Percentiles rank a stretch among this genome's conserved stretches.
These are phyloP conservation scores for Sarcophaga caerulescens DNA, from an alignment of 2,888 invertebrate genomes.

Conservation along the genomic window DNA sequence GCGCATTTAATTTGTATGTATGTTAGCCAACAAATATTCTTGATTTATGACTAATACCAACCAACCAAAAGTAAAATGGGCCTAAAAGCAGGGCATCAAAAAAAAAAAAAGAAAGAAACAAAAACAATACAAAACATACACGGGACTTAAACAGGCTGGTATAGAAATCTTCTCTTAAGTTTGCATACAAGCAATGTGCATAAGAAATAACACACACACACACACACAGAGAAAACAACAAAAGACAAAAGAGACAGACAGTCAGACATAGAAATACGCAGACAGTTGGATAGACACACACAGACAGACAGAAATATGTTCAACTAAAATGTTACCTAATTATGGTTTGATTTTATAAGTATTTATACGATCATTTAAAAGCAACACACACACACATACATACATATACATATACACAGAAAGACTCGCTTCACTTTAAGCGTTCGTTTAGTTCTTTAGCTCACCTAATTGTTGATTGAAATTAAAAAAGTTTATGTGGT, in stretches of 20 bases:
- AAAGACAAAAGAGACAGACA: not conserved
- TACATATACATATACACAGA: fast-evolving
- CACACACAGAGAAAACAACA: not conserved
- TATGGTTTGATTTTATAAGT: slow-evolving; percentile 45
- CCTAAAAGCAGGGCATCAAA: slow-evolving; percentile 8
- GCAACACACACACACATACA: not conserved
- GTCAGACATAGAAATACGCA: not conserved
- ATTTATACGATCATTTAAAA: not conserved
- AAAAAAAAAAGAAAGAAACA: not conserved
- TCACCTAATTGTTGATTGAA: slow-evolving; percentile 16
- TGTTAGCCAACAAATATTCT: slow-evolving; percentile 8
- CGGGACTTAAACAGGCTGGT: not conserved
- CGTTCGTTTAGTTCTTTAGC: not conserved
- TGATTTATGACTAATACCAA: slow-evolving; percentile 64
- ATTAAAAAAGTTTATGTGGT: slow-evolving; percentile 40
- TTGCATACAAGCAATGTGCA: slow-evolving; percentile 34
- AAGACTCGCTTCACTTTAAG: too few relatives aligned
- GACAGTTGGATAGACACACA: slow-evolving; percentile 15
- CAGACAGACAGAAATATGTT: slow-evolving; percentile 15
- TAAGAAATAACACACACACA: slow-evolving; percentile 13
- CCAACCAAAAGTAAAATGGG: slow-evolving; percentile 21
- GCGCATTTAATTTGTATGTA: slow-evolving; percentile 53
- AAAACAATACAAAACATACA: not conserved
- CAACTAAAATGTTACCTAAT: slow-evolving; percentile 64
- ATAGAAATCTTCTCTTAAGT: slow-evolving; percentile 44